phyloP scores from a whole-genome alignment of 2,797 vertebrate species.

The Tadarida brasiliensis region DNA sequence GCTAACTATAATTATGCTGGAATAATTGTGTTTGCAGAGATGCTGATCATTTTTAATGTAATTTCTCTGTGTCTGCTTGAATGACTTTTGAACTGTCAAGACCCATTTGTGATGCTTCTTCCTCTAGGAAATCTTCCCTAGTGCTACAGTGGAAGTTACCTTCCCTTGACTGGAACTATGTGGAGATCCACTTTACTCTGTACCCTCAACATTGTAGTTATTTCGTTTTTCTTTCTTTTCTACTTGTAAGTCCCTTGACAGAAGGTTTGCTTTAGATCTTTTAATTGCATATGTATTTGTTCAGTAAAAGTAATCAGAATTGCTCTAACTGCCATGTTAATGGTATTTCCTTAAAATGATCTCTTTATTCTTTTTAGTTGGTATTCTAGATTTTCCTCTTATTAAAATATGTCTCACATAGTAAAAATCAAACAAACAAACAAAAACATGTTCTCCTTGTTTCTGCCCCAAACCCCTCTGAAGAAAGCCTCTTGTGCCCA shows the following conservation, averaged over 20 bases:
- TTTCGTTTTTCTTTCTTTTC: neutral
- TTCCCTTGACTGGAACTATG: too few species aligned
- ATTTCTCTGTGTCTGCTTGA: neutral
- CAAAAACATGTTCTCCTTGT: neutral
- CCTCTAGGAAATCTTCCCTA: too few species aligned
- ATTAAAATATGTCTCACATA: neutral
- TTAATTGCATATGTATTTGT: too few species aligned
- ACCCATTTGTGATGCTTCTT: neutral
- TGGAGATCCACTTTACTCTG: too few species aligned
- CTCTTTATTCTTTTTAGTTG: neutral
- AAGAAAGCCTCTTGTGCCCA: neutral
- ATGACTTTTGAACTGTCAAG: neutral
- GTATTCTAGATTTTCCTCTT: neutral
- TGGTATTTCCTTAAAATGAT: too few species aligned
- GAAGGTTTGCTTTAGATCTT: too few species aligned
- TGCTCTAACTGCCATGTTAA: too few species aligned
- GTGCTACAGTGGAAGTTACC: too few species aligned
- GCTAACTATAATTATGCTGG: neutral
- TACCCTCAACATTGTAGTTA: neutral
- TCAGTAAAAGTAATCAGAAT: too few species aligned
- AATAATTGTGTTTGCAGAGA: neutral
- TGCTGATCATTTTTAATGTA: neutral
- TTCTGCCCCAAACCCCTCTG: neutral
- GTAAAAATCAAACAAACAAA: neutral
- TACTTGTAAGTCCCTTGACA: neutral